Conservation (phyloP, 2,113 vertebrate species). For the Phyllostomus hastatus region DNA sequence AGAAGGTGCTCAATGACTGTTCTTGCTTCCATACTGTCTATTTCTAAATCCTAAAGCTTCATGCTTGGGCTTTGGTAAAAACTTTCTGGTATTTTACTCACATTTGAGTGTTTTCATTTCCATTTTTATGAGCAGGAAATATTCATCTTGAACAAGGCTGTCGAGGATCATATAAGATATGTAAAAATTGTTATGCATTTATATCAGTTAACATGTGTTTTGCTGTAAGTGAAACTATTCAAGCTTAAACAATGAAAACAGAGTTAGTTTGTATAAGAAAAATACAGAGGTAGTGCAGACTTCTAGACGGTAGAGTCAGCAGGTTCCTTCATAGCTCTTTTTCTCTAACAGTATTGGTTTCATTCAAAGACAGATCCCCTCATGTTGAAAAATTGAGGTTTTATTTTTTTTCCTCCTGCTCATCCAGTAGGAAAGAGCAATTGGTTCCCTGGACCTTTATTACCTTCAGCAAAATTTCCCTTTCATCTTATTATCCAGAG, state of each 20-base stretch:
- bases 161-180: neutral
- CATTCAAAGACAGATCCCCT: neutral
- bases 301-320: neutral
- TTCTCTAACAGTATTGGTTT: neutral
- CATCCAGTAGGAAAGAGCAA: neutral
- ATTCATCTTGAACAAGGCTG: neutral
- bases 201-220: neutral
- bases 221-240: neutral
- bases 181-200: neutral
- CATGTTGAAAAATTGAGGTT: neutral
- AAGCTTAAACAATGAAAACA: neutral
- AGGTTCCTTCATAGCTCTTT: neutral
- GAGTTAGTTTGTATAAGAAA: neutral
- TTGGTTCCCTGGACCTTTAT: neutral
- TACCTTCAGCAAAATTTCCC: neutral
- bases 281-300: neutral
- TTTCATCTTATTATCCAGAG: neutral
- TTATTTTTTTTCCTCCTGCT: neutral
- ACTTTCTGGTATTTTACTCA: neutral
- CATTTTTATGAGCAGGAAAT: neutral
- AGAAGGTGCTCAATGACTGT: neutral
- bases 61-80: neutral
- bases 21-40: neutral
- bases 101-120: neutral
- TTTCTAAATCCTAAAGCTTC: neutral